A percentile compares a stretch with the other conserved stretches of the same genome.
Evolutionary conservation across 2,797 vertebrate genomes (phyloP).

Genomic region (Manis javanica): DNA sequence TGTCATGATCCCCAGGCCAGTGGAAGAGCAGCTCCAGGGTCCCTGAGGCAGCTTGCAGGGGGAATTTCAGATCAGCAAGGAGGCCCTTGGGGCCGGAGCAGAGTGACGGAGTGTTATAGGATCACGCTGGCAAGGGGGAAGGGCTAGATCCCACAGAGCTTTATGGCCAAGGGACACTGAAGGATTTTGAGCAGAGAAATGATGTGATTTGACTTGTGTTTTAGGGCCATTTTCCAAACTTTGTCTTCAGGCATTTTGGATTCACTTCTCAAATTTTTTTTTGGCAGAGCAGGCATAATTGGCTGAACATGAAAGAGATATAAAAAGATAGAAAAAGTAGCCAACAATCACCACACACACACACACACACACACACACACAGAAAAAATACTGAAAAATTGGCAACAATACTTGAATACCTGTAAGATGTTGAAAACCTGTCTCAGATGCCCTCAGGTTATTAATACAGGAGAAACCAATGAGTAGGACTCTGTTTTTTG

Average conservation of each 20-base stretch:
- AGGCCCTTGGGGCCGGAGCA: not conserved
- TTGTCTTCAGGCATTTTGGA: slow-evolving; percentile 17
- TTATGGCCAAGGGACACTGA: too few species aligned
- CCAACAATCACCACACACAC: not conserved
- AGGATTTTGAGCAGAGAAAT: slow-evolving; percentile 36
- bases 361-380: too few species aligned
- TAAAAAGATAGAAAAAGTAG: slow-evolving; percentile 34
- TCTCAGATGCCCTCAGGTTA: not conserved
- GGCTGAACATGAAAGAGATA: slow-evolving; percentile 39
- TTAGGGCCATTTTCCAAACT: not conserved
- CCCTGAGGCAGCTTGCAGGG: too few species aligned
- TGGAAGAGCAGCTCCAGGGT: not conserved
- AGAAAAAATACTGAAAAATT: not conserved
- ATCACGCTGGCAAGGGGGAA: not conserved
- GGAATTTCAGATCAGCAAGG: too few species aligned
- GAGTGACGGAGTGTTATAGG: not conserved
- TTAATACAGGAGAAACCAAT: not conserved
- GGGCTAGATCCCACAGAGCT: not conserved
- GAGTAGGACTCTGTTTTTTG: not conserved
- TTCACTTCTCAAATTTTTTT: slow-evolving; percentile 19
- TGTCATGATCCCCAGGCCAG: rapidly evolving
- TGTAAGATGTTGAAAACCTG: not conserved
- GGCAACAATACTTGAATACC: not conserved
- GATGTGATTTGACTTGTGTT: not conserved
- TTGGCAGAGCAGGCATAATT: slow-evolving; percentile 26